A percentile compares a stretch with the other conserved stretches of the same genome.
Evolutionary conservation across 2,797 vertebrate species (phyloP).

Genomic region (Rhinogobio ventralis): DNA sequence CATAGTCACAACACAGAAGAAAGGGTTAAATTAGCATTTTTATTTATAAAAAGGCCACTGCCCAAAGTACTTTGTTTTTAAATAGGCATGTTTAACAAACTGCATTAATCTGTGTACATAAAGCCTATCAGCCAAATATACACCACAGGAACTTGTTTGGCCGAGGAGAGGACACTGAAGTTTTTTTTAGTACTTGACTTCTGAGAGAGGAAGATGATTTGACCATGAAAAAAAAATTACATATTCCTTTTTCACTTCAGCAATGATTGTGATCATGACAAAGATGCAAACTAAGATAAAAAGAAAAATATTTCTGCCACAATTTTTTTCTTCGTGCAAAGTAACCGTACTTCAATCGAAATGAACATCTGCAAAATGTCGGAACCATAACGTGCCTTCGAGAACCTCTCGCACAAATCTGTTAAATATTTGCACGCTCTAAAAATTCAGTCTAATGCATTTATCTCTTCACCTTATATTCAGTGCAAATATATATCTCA

Average conservation of each 20-base stretch:
- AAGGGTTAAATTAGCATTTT: conserved; percentile 76
- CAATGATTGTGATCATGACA: conserved; percentile 32
- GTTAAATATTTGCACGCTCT: conserved; percentile 36
- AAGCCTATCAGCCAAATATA: conserved; percentile 81
- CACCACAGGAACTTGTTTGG: conserved; percentile 69
- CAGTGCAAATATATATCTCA: conserved; percentile 51
- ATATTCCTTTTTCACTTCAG: conserved; percentile 14
- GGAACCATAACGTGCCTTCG: conserved; percentile 17
- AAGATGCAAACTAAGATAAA: conserved; percentile 40
- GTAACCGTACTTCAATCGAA: conserved; percentile 11
- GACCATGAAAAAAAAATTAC: conserved; percentile 22
- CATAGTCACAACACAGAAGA: conserved; percentile 9
- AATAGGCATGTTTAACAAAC: conserved; percentile 82
- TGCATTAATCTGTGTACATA: conserved; percentile 74
- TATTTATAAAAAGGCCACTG: conserved; percentile 90
- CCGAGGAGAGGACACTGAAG: conserved; percentile 38
- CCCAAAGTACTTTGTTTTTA: conserved; percentile 85
- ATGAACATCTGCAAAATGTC: conserved; percentile 34
- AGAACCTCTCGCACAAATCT: conserved; percentile 10
- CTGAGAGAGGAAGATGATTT: conserved; percentile 41
- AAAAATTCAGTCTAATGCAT: conserved; percentile 33
- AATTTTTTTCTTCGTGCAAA: conserved; percentile 34
- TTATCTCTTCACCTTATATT: conserved; percentile 37
- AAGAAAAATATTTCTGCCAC: conserved; percentile 17
- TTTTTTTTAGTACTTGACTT: conserved; percentile 28